Conservation (phyloP, 2,888 invertebrate species). For the Choreutis nemorana region DNA sequence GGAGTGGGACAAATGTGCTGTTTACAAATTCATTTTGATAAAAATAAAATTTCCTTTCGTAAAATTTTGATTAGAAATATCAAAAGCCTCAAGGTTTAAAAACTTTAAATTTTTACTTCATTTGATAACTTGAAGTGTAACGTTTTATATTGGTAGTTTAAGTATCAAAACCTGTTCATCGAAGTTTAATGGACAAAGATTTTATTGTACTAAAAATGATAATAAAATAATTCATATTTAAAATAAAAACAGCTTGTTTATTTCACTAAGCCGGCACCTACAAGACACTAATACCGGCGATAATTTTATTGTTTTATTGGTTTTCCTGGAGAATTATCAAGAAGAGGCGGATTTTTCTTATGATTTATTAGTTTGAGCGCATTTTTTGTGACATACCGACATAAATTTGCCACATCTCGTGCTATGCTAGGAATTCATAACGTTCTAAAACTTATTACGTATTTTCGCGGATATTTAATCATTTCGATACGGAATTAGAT, state of each 20-base stretch:
- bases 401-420: constrained; percentile 1
- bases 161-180: constrained; percentile 28
- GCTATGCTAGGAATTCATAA: too few relatives aligned
- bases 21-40: too few relatives aligned
- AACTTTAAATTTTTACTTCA: constrained; percentile 9
- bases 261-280: constrained; percentile 31
- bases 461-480: too few relatives aligned
- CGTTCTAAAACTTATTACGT: too few relatives aligned
- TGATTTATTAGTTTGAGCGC: constrained; percentile 45
- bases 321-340: constrained; percentile 36
- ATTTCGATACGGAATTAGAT: too few relatives aligned
- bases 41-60: too few relatives aligned
- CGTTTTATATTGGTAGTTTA: constrained; percentile 10
- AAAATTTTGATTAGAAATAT: too few relatives aligned
- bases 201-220: constrained; percentile 44
- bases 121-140: constrained; percentile 3
- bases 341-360: constrained; percentile 31
- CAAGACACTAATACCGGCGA: constrained; percentile 33
- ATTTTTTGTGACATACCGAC: constrained; percentile 32
- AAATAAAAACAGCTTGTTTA: constrained; percentile 42
- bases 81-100: too few relatives aligned
- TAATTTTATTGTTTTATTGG: constrained; percentile 61
- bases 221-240: constrained; percentile 45
- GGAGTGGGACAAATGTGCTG: too few relatives aligned
- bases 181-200: constrained; percentile 31